These are phyloP conservation scores for Orthonevra nobilis DNA, from an alignment of 2,888 invertebrate species.

Conservation along the genomic window DNA sequence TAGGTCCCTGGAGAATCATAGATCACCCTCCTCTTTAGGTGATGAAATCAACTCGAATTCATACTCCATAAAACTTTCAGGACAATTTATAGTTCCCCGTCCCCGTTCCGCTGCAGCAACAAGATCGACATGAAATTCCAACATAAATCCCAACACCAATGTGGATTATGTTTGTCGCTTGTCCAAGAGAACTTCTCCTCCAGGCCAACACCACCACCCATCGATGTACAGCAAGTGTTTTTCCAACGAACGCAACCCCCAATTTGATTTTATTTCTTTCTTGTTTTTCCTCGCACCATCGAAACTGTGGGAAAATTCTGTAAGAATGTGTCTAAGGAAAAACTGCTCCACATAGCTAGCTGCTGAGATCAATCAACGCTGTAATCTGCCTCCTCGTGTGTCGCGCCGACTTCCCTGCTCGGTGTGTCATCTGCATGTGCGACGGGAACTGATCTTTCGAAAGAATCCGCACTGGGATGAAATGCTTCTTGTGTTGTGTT, in stretches of 20 bases:
- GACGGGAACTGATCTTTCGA: conserved; percentile 39
- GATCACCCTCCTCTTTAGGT: background rate
- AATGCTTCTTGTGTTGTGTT: conserved; percentile 28
- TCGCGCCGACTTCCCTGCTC: conserved; percentile 7
- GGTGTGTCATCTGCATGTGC: conserved; percentile 52
- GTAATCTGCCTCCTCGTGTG: conserved; percentile 55
- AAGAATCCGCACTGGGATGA: conserved; percentile 48
- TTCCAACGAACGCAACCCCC: conserved; percentile 55
- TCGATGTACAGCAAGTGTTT: conserved; percentile 56
- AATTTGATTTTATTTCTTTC: conserved; percentile 8
- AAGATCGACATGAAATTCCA: conserved; percentile 42
- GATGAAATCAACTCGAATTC: conserved; percentile 50
- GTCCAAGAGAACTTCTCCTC: conserved; percentile 31
- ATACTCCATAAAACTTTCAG: conserved; percentile 56
- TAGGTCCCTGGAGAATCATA: no score
- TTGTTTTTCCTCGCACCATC: conserved; percentile 3
- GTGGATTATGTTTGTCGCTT: conserved; percentile 33
- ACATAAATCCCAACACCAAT: conserved; percentile 54
- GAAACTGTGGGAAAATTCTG: conserved; percentile 67
- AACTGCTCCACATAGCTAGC: conserved; percentile 63
- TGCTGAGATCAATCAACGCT: conserved; percentile 69
- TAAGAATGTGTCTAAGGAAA: conserved; percentile 32
- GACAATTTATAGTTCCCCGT: conserved; percentile 29
- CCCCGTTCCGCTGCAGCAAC: conserved; percentile 37
- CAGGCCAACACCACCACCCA: conserved; percentile 44